These are phyloP conservation scores for Alouatta palliata DNA, from an alignment of 2,113 vertebrate species.

Conservation along the genomic window DNA sequence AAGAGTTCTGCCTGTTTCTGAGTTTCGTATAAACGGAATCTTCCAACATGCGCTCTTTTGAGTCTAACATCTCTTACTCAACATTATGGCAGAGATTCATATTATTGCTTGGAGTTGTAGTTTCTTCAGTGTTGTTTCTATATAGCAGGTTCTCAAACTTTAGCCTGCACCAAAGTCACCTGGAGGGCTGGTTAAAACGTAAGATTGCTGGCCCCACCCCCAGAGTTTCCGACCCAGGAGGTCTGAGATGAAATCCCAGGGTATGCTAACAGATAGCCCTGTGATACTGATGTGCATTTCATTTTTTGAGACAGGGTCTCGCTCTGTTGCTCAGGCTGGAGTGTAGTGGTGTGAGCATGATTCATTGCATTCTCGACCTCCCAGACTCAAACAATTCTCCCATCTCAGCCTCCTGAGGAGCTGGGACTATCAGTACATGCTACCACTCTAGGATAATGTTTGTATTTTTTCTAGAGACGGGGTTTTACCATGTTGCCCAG, in stretches of 20 bases:
- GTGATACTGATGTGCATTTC: background rate
- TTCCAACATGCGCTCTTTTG: background rate
- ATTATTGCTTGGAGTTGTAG: background rate
- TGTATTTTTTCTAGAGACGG: too few relatives aligned
- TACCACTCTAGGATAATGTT: too few relatives aligned
- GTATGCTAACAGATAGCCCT: background rate
- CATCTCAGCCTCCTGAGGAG: too few relatives aligned
- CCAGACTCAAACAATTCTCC: too few relatives aligned
- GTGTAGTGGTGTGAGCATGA: too few relatives aligned
- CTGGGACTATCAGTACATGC: too few relatives aligned
- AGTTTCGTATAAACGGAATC: background rate
- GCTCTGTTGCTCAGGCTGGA: too few relatives aligned
- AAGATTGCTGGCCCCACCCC: background rate
- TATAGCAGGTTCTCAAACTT: background rate
- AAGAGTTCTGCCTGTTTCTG: background rate
- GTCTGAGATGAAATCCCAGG: background rate
- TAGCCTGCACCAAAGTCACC: background rate
- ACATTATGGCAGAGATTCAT: background rate
- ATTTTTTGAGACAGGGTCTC: too few relatives aligned
- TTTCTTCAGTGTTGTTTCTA: rapidly evolving
- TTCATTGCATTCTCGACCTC: too few relatives aligned
- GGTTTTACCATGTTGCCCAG: too few relatives aligned
- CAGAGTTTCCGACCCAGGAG: background rate
- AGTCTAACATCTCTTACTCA: background rate
- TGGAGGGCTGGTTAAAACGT: background rate